Percentiles rank a stretch among this genome's conserved stretches.
phyloP scores from a whole-genome alignment of 2,113 vertebrate genomes.

The Motacilla alba region DNA sequence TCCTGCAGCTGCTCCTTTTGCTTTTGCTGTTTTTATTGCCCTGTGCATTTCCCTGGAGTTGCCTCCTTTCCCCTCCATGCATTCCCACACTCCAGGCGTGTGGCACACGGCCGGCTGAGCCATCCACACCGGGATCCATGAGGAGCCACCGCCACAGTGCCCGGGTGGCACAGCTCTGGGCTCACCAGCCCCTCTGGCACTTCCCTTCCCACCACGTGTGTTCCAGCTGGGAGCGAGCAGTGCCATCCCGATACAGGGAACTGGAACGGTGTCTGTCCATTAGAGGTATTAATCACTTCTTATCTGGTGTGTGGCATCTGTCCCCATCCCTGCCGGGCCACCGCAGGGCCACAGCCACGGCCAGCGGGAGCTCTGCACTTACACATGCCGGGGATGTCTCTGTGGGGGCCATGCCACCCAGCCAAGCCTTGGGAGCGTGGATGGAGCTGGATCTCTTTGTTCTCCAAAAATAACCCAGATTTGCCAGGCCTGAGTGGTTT shows the following conservation, averaged over 20 bases:
- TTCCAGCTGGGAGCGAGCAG: accelerated
- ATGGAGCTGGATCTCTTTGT: not conserved
- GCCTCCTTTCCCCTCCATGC: not conserved
- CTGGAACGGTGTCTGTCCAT: not conserved
- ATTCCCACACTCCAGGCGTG: not conserved
- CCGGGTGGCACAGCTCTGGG: accelerated
- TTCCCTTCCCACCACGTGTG: not conserved
- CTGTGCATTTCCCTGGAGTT: not conserved
- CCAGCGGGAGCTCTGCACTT: not conserved
- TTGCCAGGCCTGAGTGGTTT: slow-evolving; percentile 22
- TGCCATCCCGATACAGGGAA: not conserved
- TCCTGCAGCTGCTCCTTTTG: not conserved
- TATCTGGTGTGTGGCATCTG: not conserved
- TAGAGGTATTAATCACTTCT: not conserved
- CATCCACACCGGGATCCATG: accelerated
- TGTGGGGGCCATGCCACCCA: accelerated
- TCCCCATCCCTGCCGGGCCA: not conserved
- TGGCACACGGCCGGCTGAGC: not conserved
- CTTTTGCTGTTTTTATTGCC: not conserved
- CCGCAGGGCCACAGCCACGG: accelerated
- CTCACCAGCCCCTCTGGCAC: accelerated
- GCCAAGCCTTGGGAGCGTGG: not conserved
- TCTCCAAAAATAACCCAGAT: not conserved
- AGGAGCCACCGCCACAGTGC: accelerated
- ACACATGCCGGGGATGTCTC: not conserved